These are phyloP conservation scores for Epirrhoe alternata DNA, from an alignment of 2,888 invertebrate species.

Conservation along the genomic window DNA sequence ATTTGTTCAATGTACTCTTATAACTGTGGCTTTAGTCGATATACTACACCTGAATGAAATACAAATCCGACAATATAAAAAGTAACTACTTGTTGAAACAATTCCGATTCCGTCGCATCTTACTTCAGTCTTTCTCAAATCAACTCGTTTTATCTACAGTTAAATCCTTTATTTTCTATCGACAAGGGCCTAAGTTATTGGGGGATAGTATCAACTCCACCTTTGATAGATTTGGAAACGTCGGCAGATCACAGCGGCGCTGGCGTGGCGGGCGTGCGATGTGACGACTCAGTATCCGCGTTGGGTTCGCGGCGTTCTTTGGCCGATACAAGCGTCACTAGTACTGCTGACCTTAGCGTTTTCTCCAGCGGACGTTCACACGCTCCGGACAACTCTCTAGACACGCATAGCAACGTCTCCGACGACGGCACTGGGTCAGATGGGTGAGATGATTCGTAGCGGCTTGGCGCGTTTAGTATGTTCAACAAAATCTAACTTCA, in stretches of 20 bases:
- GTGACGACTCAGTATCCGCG: constrained; percentile 88
- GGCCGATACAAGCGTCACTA: constrained; percentile 93
- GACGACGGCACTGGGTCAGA: constrained; percentile 90
- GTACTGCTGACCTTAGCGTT: constrained; percentile 92
- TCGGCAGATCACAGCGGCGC: constrained; percentile 73
- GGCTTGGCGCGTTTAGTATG: constrained; percentile 43
- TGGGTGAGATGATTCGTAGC: constrained; percentile 82
- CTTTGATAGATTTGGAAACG: constrained; percentile 25
- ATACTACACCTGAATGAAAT: neutral
- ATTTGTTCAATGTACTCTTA: neutral
- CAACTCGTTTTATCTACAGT: no score
- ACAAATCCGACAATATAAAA: no score
- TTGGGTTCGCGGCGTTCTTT: constrained; percentile 91
- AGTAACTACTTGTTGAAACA: no score
- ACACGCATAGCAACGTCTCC: constrained; percentile 91
- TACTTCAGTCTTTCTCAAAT: no score
- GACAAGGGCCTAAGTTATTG: neutral
- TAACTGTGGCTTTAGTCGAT: neutral
- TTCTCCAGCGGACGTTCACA: constrained; percentile 91
- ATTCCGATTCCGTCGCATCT: no score
- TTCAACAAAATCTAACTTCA: neutral
- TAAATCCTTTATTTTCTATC: neutral
- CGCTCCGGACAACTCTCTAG: constrained; percentile 90
- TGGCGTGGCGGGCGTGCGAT: constrained; percentile 69
- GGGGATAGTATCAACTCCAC: neutral